Conservation (phyloP, 2,113 vertebrate genomes). For the Elanus axillaris region DNA sequence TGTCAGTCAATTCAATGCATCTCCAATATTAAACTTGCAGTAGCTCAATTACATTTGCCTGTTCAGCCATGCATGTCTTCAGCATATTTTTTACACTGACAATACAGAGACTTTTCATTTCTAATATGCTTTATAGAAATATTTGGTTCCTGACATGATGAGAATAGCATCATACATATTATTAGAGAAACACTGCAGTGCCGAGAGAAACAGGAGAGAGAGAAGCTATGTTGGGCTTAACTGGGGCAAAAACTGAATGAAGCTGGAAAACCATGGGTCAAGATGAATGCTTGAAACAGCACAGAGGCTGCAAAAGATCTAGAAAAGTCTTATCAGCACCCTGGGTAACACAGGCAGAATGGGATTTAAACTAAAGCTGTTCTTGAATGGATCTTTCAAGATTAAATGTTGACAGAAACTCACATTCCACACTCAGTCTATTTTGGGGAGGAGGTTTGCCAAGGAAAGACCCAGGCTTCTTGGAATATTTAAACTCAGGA, state of each 20-base stretch:
- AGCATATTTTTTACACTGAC: not conserved
- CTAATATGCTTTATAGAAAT: not conserved
- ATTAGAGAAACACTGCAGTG: not conserved
- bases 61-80: not conserved
- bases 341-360: not conserved
- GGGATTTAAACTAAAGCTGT: not conserved
- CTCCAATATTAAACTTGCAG: slow-evolving; percentile 29
- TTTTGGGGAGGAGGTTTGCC: not conserved
- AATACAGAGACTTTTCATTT: not conserved
- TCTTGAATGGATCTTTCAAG: not conserved
- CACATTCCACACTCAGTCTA: not conserved
- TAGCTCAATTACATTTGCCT: slow-evolving; percentile 18
- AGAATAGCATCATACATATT: not conserved
- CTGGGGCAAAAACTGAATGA: not conserved
- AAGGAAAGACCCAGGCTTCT: not conserved
- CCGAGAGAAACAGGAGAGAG: not conserved
- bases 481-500: not conserved
- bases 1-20: slow-evolving; percentile 8
- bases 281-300: not conserved
- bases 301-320: not conserved
- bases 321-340: not conserved
- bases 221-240: not conserved
- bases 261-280: not conserved
- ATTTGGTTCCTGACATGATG: not conserved
- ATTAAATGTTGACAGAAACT: not conserved